Conservation (phyloP, 2,888 invertebrate species). For the Mimas tiliae region DNA sequence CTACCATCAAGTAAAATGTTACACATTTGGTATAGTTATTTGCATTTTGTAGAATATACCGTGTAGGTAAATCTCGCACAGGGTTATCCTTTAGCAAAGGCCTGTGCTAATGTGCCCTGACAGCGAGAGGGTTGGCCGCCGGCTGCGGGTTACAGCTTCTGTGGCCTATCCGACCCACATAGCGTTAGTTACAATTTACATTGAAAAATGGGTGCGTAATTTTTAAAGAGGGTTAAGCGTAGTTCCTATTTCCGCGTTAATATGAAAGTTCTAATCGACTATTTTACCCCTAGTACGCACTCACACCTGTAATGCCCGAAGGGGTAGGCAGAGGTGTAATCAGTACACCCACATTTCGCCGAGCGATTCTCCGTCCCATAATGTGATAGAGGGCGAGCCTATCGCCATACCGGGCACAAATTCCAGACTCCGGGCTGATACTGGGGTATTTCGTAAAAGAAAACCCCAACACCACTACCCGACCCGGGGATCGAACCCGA, state of each 20-base stretch:
- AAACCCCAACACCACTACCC: too few relatives aligned
- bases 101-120: slow-evolving; percentile 24
- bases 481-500: too few relatives aligned
- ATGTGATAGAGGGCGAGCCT: too few relatives aligned
- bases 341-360: too few relatives aligned
- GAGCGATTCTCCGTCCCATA: too few relatives aligned
- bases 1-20: neutral
- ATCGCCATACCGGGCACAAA: too few relatives aligned
- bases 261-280: neutral
- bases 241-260: neutral
- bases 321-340: too few relatives aligned
- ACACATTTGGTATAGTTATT: neutral
- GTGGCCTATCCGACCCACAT: slow-evolving; percentile 25
- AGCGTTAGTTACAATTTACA: slow-evolving; percentile 27
- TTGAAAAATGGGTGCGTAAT: slow-evolving; percentile 13
- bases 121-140: slow-evolving; percentile 23
- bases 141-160: slow-evolving; percentile 33
- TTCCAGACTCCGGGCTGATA: too few relatives aligned
- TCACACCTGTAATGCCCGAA: too few relatives aligned
- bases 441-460: too few relatives aligned
- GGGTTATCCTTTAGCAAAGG: slow-evolving; percentile 11
- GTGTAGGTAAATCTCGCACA: slow-evolving; percentile 33
- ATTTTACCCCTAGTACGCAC: too few relatives aligned
- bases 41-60: too few relatives aligned
- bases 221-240: neutral